Evolutionary conservation across 1,140 invertebrate genomes (phyloP).

Genomic region (Procambarus virginalis): DNA sequence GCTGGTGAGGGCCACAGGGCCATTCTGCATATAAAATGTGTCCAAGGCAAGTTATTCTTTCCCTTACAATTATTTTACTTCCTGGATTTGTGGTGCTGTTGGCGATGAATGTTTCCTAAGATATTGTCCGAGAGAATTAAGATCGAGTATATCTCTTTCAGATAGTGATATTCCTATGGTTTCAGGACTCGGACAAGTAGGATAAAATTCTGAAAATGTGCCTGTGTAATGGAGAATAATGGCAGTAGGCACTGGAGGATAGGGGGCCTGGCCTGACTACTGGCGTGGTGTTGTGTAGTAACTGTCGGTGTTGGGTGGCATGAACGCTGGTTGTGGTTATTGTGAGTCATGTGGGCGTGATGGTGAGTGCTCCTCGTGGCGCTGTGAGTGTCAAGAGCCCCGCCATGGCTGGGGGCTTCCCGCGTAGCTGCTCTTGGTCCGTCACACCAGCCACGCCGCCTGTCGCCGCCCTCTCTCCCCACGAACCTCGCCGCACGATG

Average conservation of each 20-base stretch:
- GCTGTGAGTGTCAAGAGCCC: conserved; percentile 12
- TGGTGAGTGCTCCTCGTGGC: conserved; percentile 22
- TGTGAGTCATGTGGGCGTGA: not conserved
- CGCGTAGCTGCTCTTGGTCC: conserved; percentile 58
- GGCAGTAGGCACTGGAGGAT: too few relatives aligned
- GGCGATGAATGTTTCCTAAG: too few relatives aligned
- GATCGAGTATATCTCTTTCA: too few relatives aligned
- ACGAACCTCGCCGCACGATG: not conserved
- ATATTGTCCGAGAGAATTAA: too few relatives aligned
- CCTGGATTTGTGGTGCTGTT: too few relatives aligned
- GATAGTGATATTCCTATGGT: too few relatives aligned
- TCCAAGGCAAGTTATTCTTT: too few relatives aligned
- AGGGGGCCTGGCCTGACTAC: not conserved
- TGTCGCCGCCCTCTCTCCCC: conserved; percentile 37
- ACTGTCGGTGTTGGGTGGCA: not conserved
- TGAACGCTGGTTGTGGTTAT: not conserved
- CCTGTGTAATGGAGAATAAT: not conserved
- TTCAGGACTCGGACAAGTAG: too few relatives aligned
- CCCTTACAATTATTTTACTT: too few relatives aligned
- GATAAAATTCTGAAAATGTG: too few relatives aligned
- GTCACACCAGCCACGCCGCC: conserved; percentile 58
- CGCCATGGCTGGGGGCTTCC: conserved; percentile 58
- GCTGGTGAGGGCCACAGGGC: too few relatives aligned
- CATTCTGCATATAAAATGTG: too few relatives aligned
- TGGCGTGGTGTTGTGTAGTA: not conserved